Conservation (phyloP, 2,888 invertebrate genomes). For the Scaptomyza reducta region DNA sequence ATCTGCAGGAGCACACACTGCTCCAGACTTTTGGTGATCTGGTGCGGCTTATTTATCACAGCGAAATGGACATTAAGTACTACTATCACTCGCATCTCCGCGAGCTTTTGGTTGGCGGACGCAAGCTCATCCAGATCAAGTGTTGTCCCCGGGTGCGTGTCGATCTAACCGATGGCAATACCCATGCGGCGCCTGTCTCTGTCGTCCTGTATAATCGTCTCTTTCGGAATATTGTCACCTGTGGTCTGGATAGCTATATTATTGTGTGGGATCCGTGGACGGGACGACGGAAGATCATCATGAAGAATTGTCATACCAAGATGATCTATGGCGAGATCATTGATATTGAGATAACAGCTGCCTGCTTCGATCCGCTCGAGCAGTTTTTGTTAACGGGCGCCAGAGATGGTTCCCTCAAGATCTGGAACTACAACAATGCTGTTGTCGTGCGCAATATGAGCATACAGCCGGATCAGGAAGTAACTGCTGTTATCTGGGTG, state of each 20-base stretch:
- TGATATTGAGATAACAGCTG: slow-evolving; percentile 82
- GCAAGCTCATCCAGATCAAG: slow-evolving; percentile 87
- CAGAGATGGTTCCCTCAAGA: slow-evolving; percentile 89
- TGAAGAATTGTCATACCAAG: slow-evolving; percentile 89
- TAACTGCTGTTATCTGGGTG: slow-evolving; percentile 87
- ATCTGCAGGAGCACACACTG: slow-evolving; percentile 87
- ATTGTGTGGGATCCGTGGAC: slow-evolving; percentile 92
- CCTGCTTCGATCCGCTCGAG: slow-evolving; percentile 88
- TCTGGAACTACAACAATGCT: slow-evolving; percentile 94
- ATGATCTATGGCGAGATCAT: slow-evolving; percentile 87
- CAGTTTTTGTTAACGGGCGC: slow-evolving; percentile 92
- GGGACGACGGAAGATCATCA: slow-evolving; percentile 88
- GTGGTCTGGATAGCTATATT: slow-evolving; percentile 91
- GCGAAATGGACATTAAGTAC: slow-evolving; percentile 86
- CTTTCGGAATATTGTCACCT: slow-evolving; percentile 90
- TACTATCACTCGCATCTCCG: slow-evolving; percentile 88
- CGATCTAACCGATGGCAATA: slow-evolving; percentile 89
- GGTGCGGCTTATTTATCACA: slow-evolving; percentile 87
- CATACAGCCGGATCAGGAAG: slow-evolving; percentile 87
- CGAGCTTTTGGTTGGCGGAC: slow-evolving; percentile 88
- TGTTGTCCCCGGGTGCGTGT: slow-evolving; percentile 88
- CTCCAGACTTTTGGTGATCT: slow-evolving; percentile 89
- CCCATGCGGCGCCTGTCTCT: slow-evolving; percentile 89
- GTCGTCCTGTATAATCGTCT: slow-evolving; percentile 90
- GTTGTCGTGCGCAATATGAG: slow-evolving; percentile 89